These are phyloP conservation scores for Enteromius afrohamiltoni DNA, from an alignment of 2,797 vertebrate genomes.

Conservation along the genomic window DNA sequence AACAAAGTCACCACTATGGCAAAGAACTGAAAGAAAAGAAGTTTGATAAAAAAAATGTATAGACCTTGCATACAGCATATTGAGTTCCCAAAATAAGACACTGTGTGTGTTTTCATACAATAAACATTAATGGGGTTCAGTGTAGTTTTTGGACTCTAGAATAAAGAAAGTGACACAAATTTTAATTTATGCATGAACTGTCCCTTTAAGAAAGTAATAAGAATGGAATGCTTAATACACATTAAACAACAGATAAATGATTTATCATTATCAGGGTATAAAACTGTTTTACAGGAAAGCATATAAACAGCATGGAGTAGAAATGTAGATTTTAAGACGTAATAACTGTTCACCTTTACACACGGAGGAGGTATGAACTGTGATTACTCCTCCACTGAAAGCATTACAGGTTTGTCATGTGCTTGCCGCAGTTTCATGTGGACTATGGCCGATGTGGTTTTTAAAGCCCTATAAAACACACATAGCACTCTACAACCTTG, in stretches of 20 bases:
- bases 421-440: constrained; percentile 29
- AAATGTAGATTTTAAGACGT: constrained; percentile 4
- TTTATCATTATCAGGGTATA: not conserved
- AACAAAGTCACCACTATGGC: constrained; percentile 78
- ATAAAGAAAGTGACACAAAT: not conserved
- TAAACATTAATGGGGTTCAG: not conserved
- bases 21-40: constrained; percentile 83
- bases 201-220: not conserved
- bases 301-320: not conserved
- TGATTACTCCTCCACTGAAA: constrained; percentile 19
- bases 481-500: not conserved
- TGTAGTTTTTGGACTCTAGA: not conserved
- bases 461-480: constrained; percentile 41
- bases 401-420: constrained; percentile 34
- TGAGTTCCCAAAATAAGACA: not conserved
- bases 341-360: constrained; percentile 31
- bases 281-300: not conserved
- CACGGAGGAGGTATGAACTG: not conserved
- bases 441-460: constrained; percentile 45
- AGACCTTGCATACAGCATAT: not conserved
- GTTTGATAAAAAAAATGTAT: not conserved
- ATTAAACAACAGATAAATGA: not conserved
- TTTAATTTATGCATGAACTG: not conserved
- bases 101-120: not conserved
- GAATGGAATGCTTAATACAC: not conserved